Evolutionary conservation across 2,888 invertebrate genomes (phyloP), one percentile per base, ranked within the genome.

Genomic region (Cylindroiulus punctatus): DNA sequence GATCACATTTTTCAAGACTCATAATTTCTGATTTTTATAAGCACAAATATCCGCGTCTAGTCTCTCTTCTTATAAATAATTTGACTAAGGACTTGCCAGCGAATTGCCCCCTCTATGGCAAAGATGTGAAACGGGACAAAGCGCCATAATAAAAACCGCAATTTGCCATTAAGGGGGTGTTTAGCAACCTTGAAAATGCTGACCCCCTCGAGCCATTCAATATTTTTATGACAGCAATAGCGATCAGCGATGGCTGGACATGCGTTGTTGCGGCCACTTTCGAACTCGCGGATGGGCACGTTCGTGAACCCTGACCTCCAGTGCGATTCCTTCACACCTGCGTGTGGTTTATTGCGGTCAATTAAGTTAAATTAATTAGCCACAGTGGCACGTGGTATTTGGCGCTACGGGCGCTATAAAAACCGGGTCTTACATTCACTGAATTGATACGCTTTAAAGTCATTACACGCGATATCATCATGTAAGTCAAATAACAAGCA

Each of bases 191-290:
- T 57, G n/a, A 57, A 57, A 57, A n/a, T 57, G 0, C 22, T 57
- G 57, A 57, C 57, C 22, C 57, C 57, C 57, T 57, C n/a, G 57
- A n/a, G 57, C 57, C n/a, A 57, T 57, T 57, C 57, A n/a, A 57
- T 57, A 22, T n/a, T 57, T 57, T n/a, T 57, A 17, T 17, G 14
- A 47, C 14, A 47, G 47, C 47, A 47, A 57, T 57, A n/a, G 8
- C 57, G 57, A 57, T 57, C n/a, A n/a, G n/a, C 57, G n/a, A 17
- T 57, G 57, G 57, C 57, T 57, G 57, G 57, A 57, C 57, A 57
- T n/a, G 57, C 57, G 0, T n/a, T n/a, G 5, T n/a, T 57, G n/a
- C n/a, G 57, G 57, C 57, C 22, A 57, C 57, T 57, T n/a, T 57
- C 19, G 19, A n/a, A 57, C 2, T 57, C 57, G 14, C 52, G 19